A percentile compares a stretch with the other conserved stretches of the same genome.
Conservation (phyloP, 2,797 vertebrate genomes). For the Lerista edwardsae region DNA sequence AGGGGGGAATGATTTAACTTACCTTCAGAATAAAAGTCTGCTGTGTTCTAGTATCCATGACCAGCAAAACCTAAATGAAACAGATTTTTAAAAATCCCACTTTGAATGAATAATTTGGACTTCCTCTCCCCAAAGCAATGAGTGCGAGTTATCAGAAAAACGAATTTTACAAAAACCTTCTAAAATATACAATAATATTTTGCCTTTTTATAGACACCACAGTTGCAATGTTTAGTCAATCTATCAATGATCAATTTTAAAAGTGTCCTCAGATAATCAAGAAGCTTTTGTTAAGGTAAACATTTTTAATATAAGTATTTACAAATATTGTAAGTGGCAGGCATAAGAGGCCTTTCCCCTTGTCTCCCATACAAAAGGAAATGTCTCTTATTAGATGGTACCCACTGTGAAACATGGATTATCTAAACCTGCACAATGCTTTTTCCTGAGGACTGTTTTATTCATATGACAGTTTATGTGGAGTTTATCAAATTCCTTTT, state of each 20-base stretch:
- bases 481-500: not conserved
- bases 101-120: not conserved
- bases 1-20: conserved; percentile 72
- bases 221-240: not conserved
- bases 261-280: not conserved
- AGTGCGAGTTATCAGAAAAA: not conserved
- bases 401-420: not conserved
- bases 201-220: not conserved
- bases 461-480: not conserved
- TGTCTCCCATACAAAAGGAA: not conserved
- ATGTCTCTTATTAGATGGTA: not conserved
- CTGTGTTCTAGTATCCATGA: conserved; percentile 94
- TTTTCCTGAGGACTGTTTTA: not conserved
- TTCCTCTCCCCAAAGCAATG: not conserved
- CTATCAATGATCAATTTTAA: not conserved
- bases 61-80: conserved; percentile 91
- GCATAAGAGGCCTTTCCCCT: not conserved
- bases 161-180: not conserved
- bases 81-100: not conserved
- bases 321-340: too few species aligned
- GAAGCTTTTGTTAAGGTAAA: not conserved
- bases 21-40: conserved; percentile 97
- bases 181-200: not conserved
- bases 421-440: not conserved
- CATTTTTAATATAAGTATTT: too few species aligned